These are phyloP conservation scores for Cathartes aura DNA, from an alignment of 2,113 vertebrate genomes.

Conservation along the genomic window DNA sequence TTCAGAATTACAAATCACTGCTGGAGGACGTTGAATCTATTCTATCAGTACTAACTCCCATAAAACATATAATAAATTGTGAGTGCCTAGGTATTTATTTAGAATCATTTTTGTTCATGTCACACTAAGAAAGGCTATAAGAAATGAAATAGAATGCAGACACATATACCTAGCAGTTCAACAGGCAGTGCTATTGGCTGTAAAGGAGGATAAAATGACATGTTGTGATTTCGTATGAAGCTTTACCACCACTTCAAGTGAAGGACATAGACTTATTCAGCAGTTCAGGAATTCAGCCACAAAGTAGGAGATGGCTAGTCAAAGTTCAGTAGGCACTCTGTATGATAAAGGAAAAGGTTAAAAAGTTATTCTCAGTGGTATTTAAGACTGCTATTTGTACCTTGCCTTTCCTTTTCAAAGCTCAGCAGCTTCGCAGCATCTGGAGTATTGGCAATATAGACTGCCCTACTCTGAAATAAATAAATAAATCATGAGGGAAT, in stretches of 20 bases:
- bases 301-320: background rate
- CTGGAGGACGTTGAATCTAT: background rate
- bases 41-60: background rate
- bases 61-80: background rate
- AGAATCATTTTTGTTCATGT: background rate
- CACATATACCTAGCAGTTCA: background rate
- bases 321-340: background rate
- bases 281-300: background rate
- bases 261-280: background rate
- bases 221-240: background rate
- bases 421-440: background rate
- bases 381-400: background rate
- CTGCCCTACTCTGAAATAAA: background rate
- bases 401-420: background rate
- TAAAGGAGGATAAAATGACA: background rate
- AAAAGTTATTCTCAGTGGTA: background rate
- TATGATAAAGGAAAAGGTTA: background rate
- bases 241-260: background rate
- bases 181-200: background rate
- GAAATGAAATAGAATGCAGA: background rate
- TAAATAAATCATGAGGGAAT: background rate
- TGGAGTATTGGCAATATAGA: background rate
- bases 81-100: background rate
- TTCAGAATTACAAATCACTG: background rate
- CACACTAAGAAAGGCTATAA: background rate